Conservation (phyloP, 2,888 invertebrate species). For the Chouioia cunea region DNA sequence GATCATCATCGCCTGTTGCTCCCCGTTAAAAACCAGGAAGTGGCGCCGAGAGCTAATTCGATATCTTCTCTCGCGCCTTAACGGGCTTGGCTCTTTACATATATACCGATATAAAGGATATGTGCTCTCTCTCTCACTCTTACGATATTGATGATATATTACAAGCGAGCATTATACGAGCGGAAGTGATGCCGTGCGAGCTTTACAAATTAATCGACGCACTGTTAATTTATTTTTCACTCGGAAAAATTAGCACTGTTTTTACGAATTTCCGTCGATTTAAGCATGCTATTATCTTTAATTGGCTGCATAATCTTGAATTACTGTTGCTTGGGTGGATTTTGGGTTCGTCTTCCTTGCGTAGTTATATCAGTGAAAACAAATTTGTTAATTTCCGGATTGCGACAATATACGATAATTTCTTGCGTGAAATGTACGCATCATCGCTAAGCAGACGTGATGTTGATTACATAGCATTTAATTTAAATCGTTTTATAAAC, state of each 20-base stretch:
- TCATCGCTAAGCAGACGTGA: conserved; percentile 1
- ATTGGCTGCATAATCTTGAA: no score
- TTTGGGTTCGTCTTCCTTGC: no score
- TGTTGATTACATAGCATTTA: conserved; percentile 9
- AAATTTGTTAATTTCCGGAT: no score
- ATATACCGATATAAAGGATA: conserved; percentile 3
- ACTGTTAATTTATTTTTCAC: conserved; percentile 32
- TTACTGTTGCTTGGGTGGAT: no score
- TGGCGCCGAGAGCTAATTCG: conserved; percentile 23
- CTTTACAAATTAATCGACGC: conserved; percentile 19
- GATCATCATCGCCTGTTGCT: no score
- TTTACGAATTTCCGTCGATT: no score
- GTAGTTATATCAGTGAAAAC: no score
- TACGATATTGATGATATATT: conserved; percentile 31
- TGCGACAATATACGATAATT: no score
- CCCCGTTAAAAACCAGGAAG: conserved; percentile 15
- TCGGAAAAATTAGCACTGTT: neutral
- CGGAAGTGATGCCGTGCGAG: no score
- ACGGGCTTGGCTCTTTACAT: conserved; percentile 38
- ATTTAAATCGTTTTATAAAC: conserved; percentile 8
- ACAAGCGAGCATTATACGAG: neutral
- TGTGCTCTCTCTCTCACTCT: neutral
- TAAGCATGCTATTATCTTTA: no score
- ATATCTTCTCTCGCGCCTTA: conserved; percentile 16
- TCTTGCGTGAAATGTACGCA: no score